Conservation (phyloP, 2,888 invertebrate species). For the Apoderus coryli region DNA sequence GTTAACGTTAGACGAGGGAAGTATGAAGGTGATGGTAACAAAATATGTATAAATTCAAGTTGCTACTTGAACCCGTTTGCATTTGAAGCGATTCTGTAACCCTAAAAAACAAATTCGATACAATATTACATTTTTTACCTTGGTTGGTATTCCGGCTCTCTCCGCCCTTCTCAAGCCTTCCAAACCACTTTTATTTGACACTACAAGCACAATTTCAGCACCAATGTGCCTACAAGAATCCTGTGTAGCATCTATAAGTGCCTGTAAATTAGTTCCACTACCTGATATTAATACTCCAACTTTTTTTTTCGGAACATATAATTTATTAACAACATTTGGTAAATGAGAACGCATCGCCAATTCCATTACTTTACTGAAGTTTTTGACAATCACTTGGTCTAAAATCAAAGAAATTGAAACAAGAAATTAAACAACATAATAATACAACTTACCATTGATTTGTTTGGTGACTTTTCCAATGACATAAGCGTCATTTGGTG, state of each 20-base stretch:
- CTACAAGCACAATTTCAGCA: constrained; percentile 72
- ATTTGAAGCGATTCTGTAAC: too few species aligned
- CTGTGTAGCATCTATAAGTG: constrained; percentile 67
- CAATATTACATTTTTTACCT: constrained; percentile 42
- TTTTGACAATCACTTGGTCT: constrained; percentile 47
- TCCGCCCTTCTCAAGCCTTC: constrained; percentile 68
- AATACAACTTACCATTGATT: too few species aligned
- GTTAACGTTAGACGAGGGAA: too few species aligned
- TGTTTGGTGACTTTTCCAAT: too few species aligned
- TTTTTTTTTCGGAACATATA: constrained; percentile 35
- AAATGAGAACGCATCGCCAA: constrained; percentile 40
- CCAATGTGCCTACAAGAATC: constrained; percentile 50
- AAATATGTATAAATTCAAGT: too few species aligned
- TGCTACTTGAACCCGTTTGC: too few species aligned
- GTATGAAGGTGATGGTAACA: too few species aligned
- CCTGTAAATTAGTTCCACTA: constrained; percentile 64
- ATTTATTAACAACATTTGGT: constrained; percentile 20
- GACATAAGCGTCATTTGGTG: too few species aligned
- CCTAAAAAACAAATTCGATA: too few species aligned
- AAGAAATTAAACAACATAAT: too few species aligned
- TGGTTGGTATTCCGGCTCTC: constrained; percentile 56
- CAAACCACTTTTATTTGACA: constrained; percentile 73
- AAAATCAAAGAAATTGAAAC: constrained; percentile 5
- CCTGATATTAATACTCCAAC: constrained; percentile 92
- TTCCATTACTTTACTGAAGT: constrained; percentile 51